phyloP scores from a whole-genome alignment of 2,797 vertebrate species.

The Loris lydekkerianus region DNA sequence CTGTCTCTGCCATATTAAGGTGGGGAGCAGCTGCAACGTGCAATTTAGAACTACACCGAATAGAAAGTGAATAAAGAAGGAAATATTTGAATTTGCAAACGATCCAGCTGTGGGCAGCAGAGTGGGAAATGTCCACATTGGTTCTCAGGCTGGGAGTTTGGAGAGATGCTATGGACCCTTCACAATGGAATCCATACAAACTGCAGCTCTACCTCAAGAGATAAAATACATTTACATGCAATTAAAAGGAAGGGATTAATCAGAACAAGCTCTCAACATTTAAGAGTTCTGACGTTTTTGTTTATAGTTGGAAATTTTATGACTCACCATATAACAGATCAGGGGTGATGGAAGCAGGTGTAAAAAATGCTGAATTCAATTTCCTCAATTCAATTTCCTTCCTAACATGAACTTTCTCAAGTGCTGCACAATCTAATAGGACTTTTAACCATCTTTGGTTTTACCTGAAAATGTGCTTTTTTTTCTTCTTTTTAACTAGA shows the following conservation, averaged over 20 bases:
- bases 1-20: not conserved
- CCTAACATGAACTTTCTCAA: conserved; percentile 55
- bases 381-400: conserved; percentile 62
- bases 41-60: no score
- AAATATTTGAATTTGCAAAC: not conserved
- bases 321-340: not conserved
- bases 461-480: conserved; percentile 82
- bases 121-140: fast-evolving
- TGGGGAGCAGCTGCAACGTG: not conserved
- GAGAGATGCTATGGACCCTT: not conserved
- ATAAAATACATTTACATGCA: not conserved
- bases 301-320: not conserved
- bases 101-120: not conserved
- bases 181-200: not conserved
- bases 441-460: conserved; percentile 79
- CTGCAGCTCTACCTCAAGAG: not conserved
- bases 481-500: conserved; percentile 86
- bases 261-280: not conserved
- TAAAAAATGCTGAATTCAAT: not conserved
- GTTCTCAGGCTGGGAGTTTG: not conserved
- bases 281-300: not conserved
- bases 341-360: not conserved
- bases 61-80: not conserved
- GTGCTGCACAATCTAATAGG: conserved; percentile 62
- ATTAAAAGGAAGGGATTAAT: conserved; percentile 12